phyloP scores from a whole-genome alignment of 1,140 invertebrate species.

The Ceratina australensis region DNA sequence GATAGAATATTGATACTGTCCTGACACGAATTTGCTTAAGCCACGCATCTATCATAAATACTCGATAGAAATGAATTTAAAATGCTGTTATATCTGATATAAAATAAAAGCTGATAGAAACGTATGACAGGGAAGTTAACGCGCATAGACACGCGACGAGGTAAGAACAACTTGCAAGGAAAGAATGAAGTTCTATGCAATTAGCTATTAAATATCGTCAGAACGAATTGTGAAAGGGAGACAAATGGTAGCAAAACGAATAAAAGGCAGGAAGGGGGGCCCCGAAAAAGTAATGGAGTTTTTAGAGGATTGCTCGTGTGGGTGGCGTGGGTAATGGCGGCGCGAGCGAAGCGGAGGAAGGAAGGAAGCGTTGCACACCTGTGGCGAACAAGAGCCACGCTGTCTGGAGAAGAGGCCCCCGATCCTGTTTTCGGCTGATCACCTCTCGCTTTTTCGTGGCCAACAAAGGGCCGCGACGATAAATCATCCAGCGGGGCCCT shows the following conservation, averaged over 20 bases:
- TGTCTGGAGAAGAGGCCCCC: constrained; percentile 30
- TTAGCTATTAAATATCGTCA: background rate
- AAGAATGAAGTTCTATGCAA: too few species aligned
- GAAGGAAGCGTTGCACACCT: constrained; percentile 45
- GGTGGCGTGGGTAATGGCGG: constrained; percentile 40
- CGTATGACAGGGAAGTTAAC: too few species aligned
- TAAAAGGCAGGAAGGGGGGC: background rate
- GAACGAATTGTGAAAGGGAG: background rate
- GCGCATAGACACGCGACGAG: too few species aligned
- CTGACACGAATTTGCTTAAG: too few species aligned
- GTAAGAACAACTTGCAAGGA: too few species aligned
- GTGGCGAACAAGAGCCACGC: constrained; percentile 41
- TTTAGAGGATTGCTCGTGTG: constrained; percentile 45
- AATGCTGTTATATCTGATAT: too few species aligned
- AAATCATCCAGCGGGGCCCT: constrained; percentile 30
- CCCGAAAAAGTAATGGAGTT: constrained; percentile 50
- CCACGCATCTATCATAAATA: too few species aligned
- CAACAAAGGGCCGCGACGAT: constrained; percentile 42
- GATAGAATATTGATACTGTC: too few species aligned
- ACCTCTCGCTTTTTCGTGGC: constrained; percentile 21
- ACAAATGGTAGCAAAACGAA: background rate
- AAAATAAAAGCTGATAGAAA: too few species aligned
- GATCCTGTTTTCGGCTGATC: constrained; percentile 39
- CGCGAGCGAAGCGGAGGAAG: constrained; percentile 30
- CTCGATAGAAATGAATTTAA: too few species aligned